Base-by-base conservation (phyloP, 1,140 invertebrate genomes). In the Venturia canescens region DNA sequence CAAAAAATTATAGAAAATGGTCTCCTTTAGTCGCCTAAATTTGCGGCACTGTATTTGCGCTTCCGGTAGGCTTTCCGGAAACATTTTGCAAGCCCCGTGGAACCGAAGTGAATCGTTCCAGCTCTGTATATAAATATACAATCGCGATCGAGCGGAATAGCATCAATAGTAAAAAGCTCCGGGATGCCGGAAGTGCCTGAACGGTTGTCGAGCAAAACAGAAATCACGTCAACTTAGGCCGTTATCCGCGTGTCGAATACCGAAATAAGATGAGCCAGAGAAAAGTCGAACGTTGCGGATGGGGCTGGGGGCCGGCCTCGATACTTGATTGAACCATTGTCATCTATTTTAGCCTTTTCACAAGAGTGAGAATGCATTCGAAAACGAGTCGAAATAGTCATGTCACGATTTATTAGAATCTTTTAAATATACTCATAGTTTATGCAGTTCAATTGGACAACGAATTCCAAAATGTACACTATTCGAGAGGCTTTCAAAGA, bases 281-380 rank as follows among this genome's bases (percentile, higher is more conserved):
- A 44, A 44, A 44, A 44, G 38, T 11, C 7, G 5, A 44, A 9
- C 38, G 38, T 6, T 15, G 44, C 44, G 9, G 76, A 80, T 66
- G 50, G 69, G 21, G 57, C 66, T 44, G 67, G 79, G 67, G 79
- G 77, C 81, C 77, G 81, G 81, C 81, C 74, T 83, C 81, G 72
- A 78, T 44, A 81, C 78, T 48, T 84, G 83, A 84, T 84, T 84
- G 79, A 81, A 83, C 83, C 44, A 84, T 84, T 84, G 83, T 84
- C 67, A 81, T 60, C 27, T 7, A 18, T 76, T 27, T 50, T 21
- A 9, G 5, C 21, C 4, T 31, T 44, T 44, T 44, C 11, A 44
- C 9, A 16, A 57, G 38, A 75, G 38, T 44, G 38, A 44, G 11
- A 44, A 44, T 44, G 7, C 1, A 44, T 11, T 44, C 38, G 38